A percentile compares a stretch with the other conserved stretches of the same genome.
phyloP scores from a whole-genome alignment of 2,113 vertebrate species.

The Oreotrochilus melanogaster region DNA sequence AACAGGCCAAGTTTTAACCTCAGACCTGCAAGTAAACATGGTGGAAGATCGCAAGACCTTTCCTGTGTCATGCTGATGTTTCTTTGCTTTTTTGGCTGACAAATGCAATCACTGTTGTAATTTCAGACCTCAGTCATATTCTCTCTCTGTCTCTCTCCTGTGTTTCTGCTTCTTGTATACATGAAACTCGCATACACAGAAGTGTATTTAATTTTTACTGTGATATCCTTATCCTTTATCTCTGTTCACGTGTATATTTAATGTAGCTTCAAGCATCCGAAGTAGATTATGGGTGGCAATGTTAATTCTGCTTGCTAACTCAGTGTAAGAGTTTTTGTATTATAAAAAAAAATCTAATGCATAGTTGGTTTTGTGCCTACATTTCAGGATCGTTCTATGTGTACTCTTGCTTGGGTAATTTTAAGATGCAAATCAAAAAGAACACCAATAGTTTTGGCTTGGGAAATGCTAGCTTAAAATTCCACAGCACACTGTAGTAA shows the following conservation, averaged over 20 bases:
- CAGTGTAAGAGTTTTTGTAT: background rate
- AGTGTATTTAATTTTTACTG: background rate
- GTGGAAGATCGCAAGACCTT: background rate
- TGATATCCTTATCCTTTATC: background rate
- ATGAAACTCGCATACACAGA: background rate
- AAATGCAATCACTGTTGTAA: background rate
- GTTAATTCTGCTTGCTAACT: background rate
- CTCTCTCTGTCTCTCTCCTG: background rate
- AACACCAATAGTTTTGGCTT: background rate
- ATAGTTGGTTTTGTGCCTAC: background rate
- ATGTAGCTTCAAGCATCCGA: background rate
- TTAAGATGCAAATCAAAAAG: background rate
- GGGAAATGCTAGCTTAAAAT: background rate
- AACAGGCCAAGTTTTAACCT: background rate
- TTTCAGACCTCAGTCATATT: background rate
- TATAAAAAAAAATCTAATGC: background rate
- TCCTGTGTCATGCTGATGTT: background rate
- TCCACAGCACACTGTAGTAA: background rate
- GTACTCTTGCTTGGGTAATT: background rate
- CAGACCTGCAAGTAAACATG: background rate
- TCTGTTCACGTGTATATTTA: background rate
- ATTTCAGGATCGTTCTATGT: background rate
- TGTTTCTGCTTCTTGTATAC: background rate
- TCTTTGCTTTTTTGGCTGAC: background rate
- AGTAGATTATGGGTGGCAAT: background rate